Evolutionary conservation across 2,888 invertebrate genomes (phyloP), one percentile per base, ranked within the genome.

Genomic region (Melanchra persicariae): DNA sequence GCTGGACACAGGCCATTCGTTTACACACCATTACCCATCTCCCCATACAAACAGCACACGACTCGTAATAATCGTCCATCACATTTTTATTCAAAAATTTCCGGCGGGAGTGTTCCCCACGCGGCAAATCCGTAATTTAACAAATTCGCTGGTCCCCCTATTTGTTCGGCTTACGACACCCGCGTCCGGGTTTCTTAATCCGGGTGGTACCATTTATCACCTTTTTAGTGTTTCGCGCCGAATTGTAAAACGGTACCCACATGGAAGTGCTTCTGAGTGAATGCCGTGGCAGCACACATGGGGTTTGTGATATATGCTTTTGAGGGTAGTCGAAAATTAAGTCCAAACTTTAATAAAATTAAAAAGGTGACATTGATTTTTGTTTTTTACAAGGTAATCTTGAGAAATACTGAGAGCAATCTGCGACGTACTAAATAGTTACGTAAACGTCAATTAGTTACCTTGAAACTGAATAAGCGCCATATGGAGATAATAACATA

Each of bases 91-190:
- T 79, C 66, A 67, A 72, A 79, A 82, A 64, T 60, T 66, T 70
- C 64, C 79, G 52, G n/a, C 34, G 26, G 52, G 51, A 51, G 47
- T 71, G 55, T 60, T 59, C 67, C 26, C 62, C 45, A 30, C 73
- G 40, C 55, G 47, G 52, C 63, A 79, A 79, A 79, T 79, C 80
- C 73, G 68, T 70, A 81, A 85, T 83, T 81, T 66, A 74, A 74
- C 85, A 85, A 83, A 83, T 83, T 76, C 63, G 60, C 81, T 74
- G 51, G 75, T 66, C 73, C 81, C 81, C 83, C 73, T 85, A 84
- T 84, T 84, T 84, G 77, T 84, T 71, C 59, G 68, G 85, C 84
- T 85, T 85, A 85, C 77, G 70, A 65, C 73, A 75, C 75, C 73
- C 76, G 55, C 70, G 86, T 85, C 77, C 69, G 79, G 74, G 76